Evolutionary conservation across 2,113 vertebrate species (phyloP).

Genomic region (Podarcis muralis): DNA sequence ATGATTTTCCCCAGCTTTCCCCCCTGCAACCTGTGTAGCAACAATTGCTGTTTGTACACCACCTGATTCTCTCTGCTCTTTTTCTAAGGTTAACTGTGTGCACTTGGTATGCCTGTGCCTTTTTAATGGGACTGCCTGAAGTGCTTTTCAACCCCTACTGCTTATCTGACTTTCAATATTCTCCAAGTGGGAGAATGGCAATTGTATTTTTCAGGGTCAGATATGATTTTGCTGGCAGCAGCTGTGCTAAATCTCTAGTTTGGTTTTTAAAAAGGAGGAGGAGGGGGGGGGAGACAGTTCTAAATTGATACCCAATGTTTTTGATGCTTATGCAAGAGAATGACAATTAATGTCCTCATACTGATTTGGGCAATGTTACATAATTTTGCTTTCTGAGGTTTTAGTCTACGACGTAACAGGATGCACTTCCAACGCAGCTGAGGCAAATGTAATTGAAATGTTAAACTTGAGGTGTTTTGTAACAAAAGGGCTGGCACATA

Average conservation of each 20-base stretch:
- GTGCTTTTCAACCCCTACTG: conserved; percentile 23
- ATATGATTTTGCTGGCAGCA: neutral
- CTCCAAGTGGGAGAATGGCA: conserved; percentile 33
- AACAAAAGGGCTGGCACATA: neutral
- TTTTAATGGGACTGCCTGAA: neutral
- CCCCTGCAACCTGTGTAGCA: conserved; percentile 1
- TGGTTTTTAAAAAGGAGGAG: neutral
- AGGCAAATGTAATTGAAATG: neutral
- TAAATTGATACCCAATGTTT: neutral
- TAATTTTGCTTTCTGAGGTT: conserved; percentile 34
- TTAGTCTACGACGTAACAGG: conserved; percentile 5
- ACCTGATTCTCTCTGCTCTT: conserved; percentile 13
- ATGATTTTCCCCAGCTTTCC: neutral
- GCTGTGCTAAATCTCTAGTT: conserved; percentile 17
- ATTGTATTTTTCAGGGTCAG: conserved; percentile 26
- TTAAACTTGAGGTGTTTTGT: neutral
- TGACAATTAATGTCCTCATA: neutral
- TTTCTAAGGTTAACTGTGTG: conserved; percentile 5
- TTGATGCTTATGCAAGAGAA: conserved; percentile 4
- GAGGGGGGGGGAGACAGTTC: neutral
- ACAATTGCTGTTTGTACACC: neutral
- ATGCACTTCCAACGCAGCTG: rapidly evolving
- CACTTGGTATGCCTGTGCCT: neutral
- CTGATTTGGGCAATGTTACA: neutral
- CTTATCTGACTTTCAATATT: conserved; percentile 36